Percentiles rank a stretch among this genome's conserved stretches.
Evolutionary conservation across 2,888 invertebrate genomes (phyloP).

Genomic region (Operophtera brumata): DNA sequence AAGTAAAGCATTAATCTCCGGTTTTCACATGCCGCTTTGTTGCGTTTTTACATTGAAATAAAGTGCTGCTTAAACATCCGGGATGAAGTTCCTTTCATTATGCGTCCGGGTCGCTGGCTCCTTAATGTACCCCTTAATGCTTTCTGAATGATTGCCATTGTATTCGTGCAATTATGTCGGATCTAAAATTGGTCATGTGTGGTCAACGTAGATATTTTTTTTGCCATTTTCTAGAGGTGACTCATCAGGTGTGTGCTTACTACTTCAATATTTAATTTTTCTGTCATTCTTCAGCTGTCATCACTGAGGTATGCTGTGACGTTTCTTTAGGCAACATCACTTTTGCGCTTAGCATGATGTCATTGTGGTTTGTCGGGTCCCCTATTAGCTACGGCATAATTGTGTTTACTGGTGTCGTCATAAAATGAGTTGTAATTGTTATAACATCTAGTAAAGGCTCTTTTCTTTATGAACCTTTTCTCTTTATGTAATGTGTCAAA

Average conservation of each 20-base stretch:
- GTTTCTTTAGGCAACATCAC: slow-evolving; percentile 42
- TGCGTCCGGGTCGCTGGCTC: slow-evolving; percentile 53
- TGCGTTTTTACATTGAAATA: slow-evolving; percentile 28
- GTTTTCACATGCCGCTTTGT: slow-evolving; percentile 27
- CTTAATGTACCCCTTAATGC: slow-evolving; percentile 30
- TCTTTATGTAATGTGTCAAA: slow-evolving; percentile 29
- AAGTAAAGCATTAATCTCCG: slow-evolving; percentile 26
- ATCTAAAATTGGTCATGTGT: slow-evolving; percentile 36
- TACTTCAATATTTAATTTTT: slow-evolving; percentile 38
- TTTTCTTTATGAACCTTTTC: slow-evolving; percentile 4
- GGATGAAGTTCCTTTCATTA: slow-evolving; percentile 40
- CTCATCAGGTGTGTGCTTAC: slow-evolving; percentile 42
- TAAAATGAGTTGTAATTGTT: slow-evolving; percentile 23
- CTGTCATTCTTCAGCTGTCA: slow-evolving; percentile 48
- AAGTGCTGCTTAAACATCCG: slow-evolving; percentile 35
- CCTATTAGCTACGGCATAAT: slow-evolving; percentile 32
- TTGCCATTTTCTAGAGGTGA: slow-evolving; percentile 33
- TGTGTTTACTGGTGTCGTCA: slow-evolving; percentile 32
- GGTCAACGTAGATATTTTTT: slow-evolving; percentile 25
- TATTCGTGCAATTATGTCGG: slow-evolving; percentile 29
- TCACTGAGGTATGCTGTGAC: slow-evolving; percentile 58
- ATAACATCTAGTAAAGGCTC: slow-evolving; percentile 17
- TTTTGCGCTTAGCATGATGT: slow-evolving; percentile 54
- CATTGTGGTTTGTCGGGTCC: slow-evolving; percentile 49
- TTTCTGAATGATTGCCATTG: slow-evolving; percentile 32